These are phyloP conservation scores for Cataglyphis livida DNA, from an alignment of 2,888 invertebrate genomes.

Conservation along the genomic window DNA sequence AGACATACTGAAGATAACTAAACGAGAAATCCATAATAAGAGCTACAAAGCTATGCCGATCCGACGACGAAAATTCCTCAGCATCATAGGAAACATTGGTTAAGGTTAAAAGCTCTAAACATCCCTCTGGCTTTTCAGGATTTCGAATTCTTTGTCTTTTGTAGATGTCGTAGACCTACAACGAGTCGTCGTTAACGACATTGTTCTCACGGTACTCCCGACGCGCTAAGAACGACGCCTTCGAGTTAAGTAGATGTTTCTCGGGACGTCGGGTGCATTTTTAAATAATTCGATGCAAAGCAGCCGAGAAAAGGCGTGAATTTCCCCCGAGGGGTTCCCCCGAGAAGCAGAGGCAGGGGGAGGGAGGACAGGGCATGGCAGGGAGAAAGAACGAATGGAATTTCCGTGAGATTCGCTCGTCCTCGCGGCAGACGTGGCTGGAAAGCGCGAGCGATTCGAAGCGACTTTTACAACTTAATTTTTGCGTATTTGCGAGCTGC, in stretches of 20 bases:
- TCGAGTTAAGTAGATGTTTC: constrained; percentile 68
- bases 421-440: constrained; percentile 53
- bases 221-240: constrained; percentile 48
- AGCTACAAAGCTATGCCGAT: neutral
- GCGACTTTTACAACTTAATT: constrained; percentile 57
- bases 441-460: constrained; percentile 52
- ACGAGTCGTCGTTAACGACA: constrained; percentile 72
- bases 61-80: constrained; percentile 8
- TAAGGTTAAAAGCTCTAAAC: constrained; percentile 21
- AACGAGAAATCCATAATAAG: neutral
- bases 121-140: constrained; percentile 41
- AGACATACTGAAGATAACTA: neutral
- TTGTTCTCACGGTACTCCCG: constrained; percentile 76
- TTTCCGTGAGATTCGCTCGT: constrained; percentile 51
- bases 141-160: constrained; percentile 51
- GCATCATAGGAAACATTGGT: constrained; percentile 10
- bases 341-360: neutral
- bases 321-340: constrained; percentile 3
- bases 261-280: constrained; percentile 70
- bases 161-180: constrained; percentile 33
- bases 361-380: neutral
- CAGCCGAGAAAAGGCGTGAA: constrained; percentile 57
- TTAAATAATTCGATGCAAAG: constrained; percentile 77
- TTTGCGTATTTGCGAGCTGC: constrained; percentile 53
- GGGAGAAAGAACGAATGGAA: constrained; percentile 36